Evolutionary conservation across 2,797 vertebrate genomes (phyloP), one percentile per base, ranked within the genome.

Genomic region (Pteropus rufus): DNA sequence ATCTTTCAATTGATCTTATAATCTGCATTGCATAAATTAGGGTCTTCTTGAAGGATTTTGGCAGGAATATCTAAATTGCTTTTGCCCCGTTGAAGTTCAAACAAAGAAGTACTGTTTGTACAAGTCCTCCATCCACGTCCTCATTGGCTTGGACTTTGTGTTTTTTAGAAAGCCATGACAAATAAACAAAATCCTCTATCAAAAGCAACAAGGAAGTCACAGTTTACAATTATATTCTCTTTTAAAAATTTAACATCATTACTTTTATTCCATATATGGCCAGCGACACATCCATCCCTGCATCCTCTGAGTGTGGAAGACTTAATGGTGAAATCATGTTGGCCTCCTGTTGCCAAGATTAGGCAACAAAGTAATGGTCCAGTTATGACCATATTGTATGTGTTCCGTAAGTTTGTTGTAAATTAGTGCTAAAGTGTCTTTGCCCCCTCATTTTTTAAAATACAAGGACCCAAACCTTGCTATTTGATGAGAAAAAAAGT

Each of bases 241-340:
- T 94, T 97, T 93, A 92, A 95, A 96, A 93, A 3, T 89, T 95
- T 97, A 86, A 85, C 89, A 75, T 91, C 80, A 49, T 92, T 91
- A 75, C 92, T 92, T 92, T 98, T 89, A 97, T 97, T 89, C 96
- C 91, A 97, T 97, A 91, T 93, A 94, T 96, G 97, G 97, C 93
- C 97, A 96, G 77, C 49, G 76, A 39, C 89, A 64, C 89, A 84
- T 89, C 96, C 91, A 92, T 83, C 70, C 62, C n/a, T 91, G 6
- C 12, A 49, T 97, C 79, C 94, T 95, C 84, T 91, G 96, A 96
- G 89, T 77, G 72, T 89, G 92, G 95, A 95, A 60, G 93, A 72
- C 70, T 64, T 36, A 56, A 54, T 81, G 49, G 77, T 4, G 0
- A 95, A 94, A 90, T 80, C 93, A 97, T 93, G 97, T 41, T 46